Conservation (phyloP, 2,888 invertebrate genomes). For the Parasteatoda lunata region DNA sequence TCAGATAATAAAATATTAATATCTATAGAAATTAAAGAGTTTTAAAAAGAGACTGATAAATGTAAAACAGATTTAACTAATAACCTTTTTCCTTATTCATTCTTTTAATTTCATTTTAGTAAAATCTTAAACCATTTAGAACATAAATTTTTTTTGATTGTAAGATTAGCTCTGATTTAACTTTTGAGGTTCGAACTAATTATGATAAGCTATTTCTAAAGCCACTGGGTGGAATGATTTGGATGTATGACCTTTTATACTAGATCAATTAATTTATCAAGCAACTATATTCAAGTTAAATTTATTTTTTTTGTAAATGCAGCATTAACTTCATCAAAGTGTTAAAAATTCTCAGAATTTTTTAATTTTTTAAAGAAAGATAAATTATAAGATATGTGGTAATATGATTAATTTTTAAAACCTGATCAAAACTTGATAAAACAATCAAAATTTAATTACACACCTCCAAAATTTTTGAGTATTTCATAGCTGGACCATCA, state of each 20-base stretch:
- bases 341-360: background rate
- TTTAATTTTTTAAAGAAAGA: no score
- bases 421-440: no score
- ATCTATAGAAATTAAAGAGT: background rate
- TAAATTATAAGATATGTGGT: no score
- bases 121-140: no score
- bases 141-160: no score
- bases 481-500: slow-evolving; percentile 67
- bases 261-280: background rate
- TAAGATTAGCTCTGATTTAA: background rate
- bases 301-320: background rate
- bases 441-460: background rate
- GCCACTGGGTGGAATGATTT: no score
- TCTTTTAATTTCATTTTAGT: no score
- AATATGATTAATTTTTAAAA: no score
- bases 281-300: background rate
- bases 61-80: no score
- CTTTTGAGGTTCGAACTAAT: background rate
- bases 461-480: slow-evolving; percentile 57
- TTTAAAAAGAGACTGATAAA: no score
- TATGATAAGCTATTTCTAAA: background rate
- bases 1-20: background rate
- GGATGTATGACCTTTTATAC: no score
- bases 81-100: no score
- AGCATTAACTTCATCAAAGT: background rate